phyloP scores from a whole-genome alignment of 2,113 vertebrate genomes.

The Trochalopteron elliotii region DNA sequence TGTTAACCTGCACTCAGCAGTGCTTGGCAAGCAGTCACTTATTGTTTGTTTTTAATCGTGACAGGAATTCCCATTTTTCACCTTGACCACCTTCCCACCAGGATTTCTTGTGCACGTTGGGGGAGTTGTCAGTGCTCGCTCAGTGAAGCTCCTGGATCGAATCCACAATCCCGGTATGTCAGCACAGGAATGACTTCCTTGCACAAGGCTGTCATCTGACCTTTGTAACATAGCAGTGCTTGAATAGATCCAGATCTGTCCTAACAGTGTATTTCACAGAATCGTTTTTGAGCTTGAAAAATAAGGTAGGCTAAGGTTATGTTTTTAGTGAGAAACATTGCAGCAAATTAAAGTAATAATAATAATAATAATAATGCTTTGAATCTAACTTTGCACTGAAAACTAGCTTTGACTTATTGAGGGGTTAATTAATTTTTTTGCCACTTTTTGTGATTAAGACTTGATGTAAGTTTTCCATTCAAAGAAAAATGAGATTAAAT shows the following conservation, averaged over 20 bases:
- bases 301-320: background rate
- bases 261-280: background rate
- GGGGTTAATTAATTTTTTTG: constrained; percentile 1
- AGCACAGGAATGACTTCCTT: background rate
- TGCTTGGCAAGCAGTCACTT: background rate
- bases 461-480: background rate
- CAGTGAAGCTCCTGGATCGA: constrained; percentile 96
- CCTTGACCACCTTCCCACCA: constrained; percentile 90
- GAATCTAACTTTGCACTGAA: background rate
- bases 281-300: background rate
- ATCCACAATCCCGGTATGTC: constrained; percentile 97
- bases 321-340: background rate
- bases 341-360: background rate
- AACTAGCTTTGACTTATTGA: background rate
- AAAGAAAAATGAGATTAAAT: background rate
- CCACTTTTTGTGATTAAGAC: background rate
- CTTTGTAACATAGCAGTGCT: background rate
- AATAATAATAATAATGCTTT: background rate
- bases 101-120: constrained; percentile 94
- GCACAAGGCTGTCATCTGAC: background rate
- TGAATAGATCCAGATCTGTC: background rate
- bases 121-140: constrained; percentile 95
- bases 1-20: background rate
- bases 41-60: background rate
- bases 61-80: constrained; percentile 98